Percentiles rank a stretch among this genome's conserved stretches.
These are phyloP conservation scores for Centroberyx gerrardi DNA, from an alignment of 2,797 vertebrate genomes.

Conservation along the genomic window DNA sequence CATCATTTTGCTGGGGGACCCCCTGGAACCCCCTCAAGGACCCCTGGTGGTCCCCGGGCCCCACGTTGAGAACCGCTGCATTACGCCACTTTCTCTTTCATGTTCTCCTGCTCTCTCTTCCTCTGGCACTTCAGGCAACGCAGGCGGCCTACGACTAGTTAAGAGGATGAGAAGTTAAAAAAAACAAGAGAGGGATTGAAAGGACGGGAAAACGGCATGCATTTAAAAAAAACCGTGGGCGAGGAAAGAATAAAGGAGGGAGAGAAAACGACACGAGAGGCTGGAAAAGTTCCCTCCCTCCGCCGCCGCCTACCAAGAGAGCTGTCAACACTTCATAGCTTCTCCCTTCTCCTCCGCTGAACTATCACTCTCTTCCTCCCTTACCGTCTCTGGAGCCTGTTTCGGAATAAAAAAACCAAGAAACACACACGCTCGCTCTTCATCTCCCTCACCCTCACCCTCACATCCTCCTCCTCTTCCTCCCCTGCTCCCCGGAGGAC, in stretches of 20 bases:
- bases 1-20: too few species aligned
- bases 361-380: slow-evolving; percentile 45
- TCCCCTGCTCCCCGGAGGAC: not conserved
- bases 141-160: too few species aligned
- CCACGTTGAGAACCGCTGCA: too few species aligned
- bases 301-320: slow-evolving; percentile 14
- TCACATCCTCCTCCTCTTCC: not conserved
- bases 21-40: too few species aligned
- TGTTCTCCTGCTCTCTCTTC: slow-evolving; percentile 13
- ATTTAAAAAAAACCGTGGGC: not conserved
- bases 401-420: slow-evolving; percentile 20
- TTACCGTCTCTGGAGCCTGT: slow-evolving; percentile 45
- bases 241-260: slow-evolving; percentile 25
- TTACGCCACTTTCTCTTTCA: slow-evolving; percentile 6
- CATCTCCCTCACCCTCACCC: slow-evolving; percentile 23
- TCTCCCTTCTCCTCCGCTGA: slow-evolving; percentile 50
- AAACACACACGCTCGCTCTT: slow-evolving; percentile 4
- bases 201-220: not conserved
- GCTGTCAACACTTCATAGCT: slow-evolving; percentile 63
- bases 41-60: too few species aligned
- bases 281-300: slow-evolving; percentile 32
- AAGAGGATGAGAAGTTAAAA: not conserved
- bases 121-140: not conserved
- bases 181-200: not conserved
- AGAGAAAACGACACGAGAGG: slow-evolving; percentile 4